Percentiles rank a stretch among this genome's conserved stretches.
phyloP scores from a whole-genome alignment of 64 coral and sea anemone species.

The Porites lutea region DNA sequence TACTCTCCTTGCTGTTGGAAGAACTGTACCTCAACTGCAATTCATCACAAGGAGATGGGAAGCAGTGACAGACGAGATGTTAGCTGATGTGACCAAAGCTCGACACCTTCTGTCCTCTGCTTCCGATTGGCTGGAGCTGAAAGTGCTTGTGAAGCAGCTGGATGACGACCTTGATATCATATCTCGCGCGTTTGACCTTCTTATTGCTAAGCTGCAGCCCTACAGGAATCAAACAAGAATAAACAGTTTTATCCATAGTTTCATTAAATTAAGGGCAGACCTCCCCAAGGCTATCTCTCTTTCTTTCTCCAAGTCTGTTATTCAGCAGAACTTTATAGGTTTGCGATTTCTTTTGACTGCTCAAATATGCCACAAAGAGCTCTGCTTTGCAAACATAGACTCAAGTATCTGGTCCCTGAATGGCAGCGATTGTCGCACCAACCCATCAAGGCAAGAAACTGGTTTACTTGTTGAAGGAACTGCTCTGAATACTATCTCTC shows the following conservation, averaged over 20 bases:
- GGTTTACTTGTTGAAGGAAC: conserved; percentile 14
- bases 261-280: neutral
- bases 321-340: neutral
- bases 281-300: conserved; percentile 16
- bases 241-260: neutral
- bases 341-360: neutral
- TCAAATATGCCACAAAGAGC: neutral
- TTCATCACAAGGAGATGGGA: neutral
- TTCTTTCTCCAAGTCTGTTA: neutral
- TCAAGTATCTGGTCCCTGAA: neutral
- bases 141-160: neutral
- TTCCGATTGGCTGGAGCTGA: neutral
- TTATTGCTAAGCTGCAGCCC: neutral
- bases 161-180: conserved; percentile 1
- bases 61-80: neutral
- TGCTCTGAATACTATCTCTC: neutral
- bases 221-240: conserved; percentile 4
- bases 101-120: neutral
- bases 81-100: neutral
- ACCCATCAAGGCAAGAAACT: neutral
- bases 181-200: neutral
- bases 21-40: neutral
- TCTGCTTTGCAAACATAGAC: neutral
- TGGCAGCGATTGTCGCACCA: neutral
- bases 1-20: neutral